phyloP scores from a whole-genome alignment of 2,797 vertebrate species.

The Steatocranus sp. region DNA sequence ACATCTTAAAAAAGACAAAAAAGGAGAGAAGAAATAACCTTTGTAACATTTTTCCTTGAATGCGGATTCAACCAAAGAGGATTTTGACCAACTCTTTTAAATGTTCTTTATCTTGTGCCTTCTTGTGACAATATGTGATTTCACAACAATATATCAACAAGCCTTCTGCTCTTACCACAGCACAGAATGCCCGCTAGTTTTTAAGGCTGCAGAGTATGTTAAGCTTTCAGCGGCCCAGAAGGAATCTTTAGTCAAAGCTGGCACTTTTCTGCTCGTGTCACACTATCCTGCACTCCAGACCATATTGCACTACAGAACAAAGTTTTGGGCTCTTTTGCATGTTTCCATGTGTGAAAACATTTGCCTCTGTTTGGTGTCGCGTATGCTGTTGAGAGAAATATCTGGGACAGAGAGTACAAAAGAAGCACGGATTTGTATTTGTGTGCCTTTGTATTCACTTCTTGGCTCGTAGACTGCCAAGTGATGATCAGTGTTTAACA shows the following conservation, averaged over 20 bases:
- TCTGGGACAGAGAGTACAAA: constrained; percentile 8
- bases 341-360: constrained; percentile 26
- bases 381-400: not conserved
- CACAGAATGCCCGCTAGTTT: not conserved
- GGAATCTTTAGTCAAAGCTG: constrained; percentile 36
- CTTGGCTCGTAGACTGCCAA: constrained; percentile 14
- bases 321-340: constrained; percentile 8
- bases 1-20: not conserved
- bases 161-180: not conserved
- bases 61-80: not conserved
- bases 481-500: constrained; percentile 35
- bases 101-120: not conserved
- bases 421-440: not conserved
- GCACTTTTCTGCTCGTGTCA: constrained; percentile 4
- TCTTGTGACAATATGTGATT: not conserved
- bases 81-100: not conserved
- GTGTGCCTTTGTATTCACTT: constrained; percentile 19
- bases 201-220: not conserved
- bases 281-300: constrained; percentile 6
- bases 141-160: not conserved
- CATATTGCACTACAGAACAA: constrained; percentile 32
- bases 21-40: not conserved
- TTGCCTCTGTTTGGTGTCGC: constrained; percentile 12
- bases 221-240: constrained; percentile 25
- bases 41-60: not conserved